Conservation (phyloP, 2,888 invertebrate genomes). For the Steinernema hermaphroditum region DNA sequence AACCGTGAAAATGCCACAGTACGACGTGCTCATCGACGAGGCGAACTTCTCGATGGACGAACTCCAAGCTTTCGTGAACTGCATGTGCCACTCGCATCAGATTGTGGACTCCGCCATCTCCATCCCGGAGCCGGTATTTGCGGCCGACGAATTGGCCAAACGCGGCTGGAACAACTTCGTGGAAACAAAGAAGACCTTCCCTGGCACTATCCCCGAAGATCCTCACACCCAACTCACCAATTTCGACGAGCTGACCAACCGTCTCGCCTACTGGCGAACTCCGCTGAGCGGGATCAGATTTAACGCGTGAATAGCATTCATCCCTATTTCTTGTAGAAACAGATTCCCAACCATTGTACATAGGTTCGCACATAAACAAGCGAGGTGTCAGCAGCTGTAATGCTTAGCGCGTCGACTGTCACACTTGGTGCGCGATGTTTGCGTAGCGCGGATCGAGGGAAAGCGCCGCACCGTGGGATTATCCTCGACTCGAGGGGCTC, state of each 20-base stretch:
- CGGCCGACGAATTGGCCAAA: conserved; percentile 59
- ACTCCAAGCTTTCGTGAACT: conserved; percentile 42
- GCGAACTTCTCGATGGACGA: conserved; percentile 40
- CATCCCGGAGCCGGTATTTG: conserved; percentile 56
- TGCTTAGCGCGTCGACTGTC: not conserved
- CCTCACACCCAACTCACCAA: not conserved
- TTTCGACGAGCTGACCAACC: not conserved
- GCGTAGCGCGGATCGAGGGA: conserved; percentile 4
- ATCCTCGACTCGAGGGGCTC: conserved; percentile 16
- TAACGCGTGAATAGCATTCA: not conserved
- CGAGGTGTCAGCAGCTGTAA: too few species aligned
- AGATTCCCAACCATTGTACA: too few species aligned
- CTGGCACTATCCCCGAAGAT: not conserved
- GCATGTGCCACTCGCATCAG: conserved; percentile 39
- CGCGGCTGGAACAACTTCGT: conserved; percentile 45
- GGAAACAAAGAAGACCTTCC: conserved; percentile 21
- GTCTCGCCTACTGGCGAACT: conserved; percentile 6
- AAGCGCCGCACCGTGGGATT: conserved; percentile 10
- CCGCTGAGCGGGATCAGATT: not conserved
- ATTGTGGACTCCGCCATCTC: conserved; percentile 37
- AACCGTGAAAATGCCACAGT: conserved; percentile 51
- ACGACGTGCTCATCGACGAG: conserved; percentile 50
- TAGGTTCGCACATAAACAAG: too few species aligned
- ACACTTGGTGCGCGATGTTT: not conserved
- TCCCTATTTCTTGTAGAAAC: too few species aligned